phyloP scores from a whole-genome alignment of 2,888 invertebrate species.

The Dyspetes luteomarginatus region DNA sequence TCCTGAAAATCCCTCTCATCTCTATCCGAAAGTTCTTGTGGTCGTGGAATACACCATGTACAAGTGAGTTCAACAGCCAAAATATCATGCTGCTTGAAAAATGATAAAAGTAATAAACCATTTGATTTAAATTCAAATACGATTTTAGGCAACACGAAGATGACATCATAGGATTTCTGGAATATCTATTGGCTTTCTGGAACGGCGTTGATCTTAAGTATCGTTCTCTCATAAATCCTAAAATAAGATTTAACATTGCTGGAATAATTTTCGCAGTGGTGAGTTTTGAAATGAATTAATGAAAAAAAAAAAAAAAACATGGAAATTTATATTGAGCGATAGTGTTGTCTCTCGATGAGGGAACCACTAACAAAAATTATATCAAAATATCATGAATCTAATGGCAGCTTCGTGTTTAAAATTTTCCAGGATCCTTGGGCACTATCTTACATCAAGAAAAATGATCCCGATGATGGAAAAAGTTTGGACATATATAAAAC shows the following conservation, averaged over 20 bases:
- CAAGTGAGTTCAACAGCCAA: conserved; percentile 2
- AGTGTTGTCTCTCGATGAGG: no score
- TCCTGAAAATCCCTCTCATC: no score
- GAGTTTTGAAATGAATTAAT: background rate
- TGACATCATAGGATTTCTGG: conserved; percentile 19
- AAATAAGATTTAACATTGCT: conserved; percentile 17
- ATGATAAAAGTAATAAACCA: background rate
- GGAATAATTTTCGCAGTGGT: conserved; percentile 16
- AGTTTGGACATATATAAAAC: background rate
- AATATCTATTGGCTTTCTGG: conserved; percentile 49
- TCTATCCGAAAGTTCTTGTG: conserved; percentile 63
- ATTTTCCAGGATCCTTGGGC: background rate
- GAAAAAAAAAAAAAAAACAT: background rate
- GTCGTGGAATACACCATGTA: conserved; percentile 47
- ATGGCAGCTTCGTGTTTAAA: background rate
- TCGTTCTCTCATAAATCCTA: background rate
- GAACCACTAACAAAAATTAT: no score
- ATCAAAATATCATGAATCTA: no score
- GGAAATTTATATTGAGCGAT: no score
- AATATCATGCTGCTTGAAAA: no score
- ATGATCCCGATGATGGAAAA: background rate
- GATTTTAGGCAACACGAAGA: conserved; percentile 2
- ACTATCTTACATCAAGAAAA: conserved; percentile 10
- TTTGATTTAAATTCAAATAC: background rate
- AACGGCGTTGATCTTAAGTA: conserved; percentile 51